Base-by-base conservation (phyloP, 1,140 invertebrate species). In the Cydia fagiglandana region DNA sequence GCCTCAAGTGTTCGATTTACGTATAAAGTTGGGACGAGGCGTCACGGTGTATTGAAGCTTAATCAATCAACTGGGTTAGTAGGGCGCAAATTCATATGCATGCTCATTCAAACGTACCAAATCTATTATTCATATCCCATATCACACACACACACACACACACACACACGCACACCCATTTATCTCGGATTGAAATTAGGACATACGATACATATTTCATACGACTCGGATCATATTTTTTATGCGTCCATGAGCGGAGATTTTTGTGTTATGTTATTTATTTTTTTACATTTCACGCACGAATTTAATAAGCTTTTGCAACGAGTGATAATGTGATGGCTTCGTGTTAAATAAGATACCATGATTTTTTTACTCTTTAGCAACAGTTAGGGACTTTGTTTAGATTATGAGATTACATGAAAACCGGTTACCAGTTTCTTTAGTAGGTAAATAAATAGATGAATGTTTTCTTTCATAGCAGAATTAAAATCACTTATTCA, bases 51-150 rank as follows among this genome's bases (percentile, higher is more conserved):
- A 61, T 61, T 12, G 56, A 20, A 61, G 56, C 20, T 61, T 61
- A 20, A 61, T 61, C 17, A 24, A 61, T 61, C 9, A 61, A 61
- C 56, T 61, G 20, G 56, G 56, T 61, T 61, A 61, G 56, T 61
- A 61, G 56, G 56, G 20, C 56, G 20, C 56, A 61, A 61, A 61
- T 61, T 61, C 20, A 24, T 61, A 61, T 61, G 56, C 20, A 12
- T 61, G 56, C 56, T 61, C 20, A 24, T 24, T 61, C 17, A 61
- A 61, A n/a, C n/a, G 7, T 24, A 61, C 56, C 20, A 12, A 61
- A 61, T 61, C 56, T 61, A 61, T 61, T 61, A 61, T 61, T 20
- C 50, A 24, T 61, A 61, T 56, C 53, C n/a, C 53, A 9, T 56
- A 56, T 61, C 56, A 24, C 9, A 12, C 17, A 24, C 20, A 24